Evolutionary conservation across 2,888 invertebrate genomes (phyloP).

Genomic region (Dorcus parallelipipedus): DNA sequence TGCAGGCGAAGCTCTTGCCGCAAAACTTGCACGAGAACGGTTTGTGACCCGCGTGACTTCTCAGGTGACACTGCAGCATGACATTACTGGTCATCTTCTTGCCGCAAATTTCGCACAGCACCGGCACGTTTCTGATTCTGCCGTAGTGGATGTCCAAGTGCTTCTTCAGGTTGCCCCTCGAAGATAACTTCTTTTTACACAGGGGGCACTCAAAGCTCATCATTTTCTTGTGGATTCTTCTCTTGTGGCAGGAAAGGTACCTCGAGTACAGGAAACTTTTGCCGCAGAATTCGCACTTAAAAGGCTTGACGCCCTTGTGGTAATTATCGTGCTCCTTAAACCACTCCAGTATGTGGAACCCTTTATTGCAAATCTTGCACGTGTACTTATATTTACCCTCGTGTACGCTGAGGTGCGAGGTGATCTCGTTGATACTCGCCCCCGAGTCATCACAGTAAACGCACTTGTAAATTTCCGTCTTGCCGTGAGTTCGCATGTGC

Average conservation of each 20-base stretch:
- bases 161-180: conserved; percentile 53
- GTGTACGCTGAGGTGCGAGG: conserved; percentile 37
- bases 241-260: conserved; percentile 44
- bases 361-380: conserved; percentile 55
- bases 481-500: conserved; percentile 42
- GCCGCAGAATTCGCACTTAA: conserved; percentile 58
- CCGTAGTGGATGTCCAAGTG: conserved; percentile 44
- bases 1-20: conserved; percentile 51
- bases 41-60: conserved; percentile 38
- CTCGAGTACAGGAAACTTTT: conserved; percentile 56
- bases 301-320: conserved; percentile 56
- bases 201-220: conserved; percentile 56
- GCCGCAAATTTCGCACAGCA: conserved; percentile 26
- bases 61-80: too few relatives aligned
- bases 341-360: conserved; percentile 55
- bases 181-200: conserved; percentile 57
- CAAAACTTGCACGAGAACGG: conserved; percentile 46
- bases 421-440: conserved; percentile 38
- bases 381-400: conserved; percentile 48
- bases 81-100: too few relatives aligned
- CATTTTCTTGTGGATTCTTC: conserved; percentile 36
- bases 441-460: conserved; percentile 43
- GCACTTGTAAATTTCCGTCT: conserved; percentile 40
- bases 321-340: conserved; percentile 59
- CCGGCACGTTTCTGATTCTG: conserved; percentile 41